Conservation (phyloP, 2,888 invertebrate genomes). For the Steinernema hermaphroditum region DNA sequence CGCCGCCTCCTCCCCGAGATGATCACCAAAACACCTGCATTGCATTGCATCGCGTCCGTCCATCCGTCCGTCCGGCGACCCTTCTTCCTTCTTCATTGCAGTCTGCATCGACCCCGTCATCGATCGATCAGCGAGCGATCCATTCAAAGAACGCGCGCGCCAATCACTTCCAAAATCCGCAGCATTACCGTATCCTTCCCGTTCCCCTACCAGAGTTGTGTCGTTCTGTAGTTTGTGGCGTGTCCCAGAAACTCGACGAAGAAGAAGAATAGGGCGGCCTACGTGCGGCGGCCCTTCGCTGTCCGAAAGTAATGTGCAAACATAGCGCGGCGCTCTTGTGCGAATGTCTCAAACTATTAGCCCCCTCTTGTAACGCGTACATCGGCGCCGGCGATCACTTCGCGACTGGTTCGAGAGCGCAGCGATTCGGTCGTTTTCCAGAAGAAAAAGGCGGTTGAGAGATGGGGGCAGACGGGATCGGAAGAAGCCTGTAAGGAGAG, state of each 20-base stretch:
- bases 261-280: neutral
- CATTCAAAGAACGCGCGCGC: constrained; percentile 7
- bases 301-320: constrained; percentile 28
- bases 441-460: neutral
- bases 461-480: neutral
- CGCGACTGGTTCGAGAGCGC: neutral
- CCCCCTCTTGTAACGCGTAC: neutral
- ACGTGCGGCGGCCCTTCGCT: neutral
- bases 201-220: too few species aligned
- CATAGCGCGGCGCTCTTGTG: neutral
- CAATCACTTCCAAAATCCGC: neutral
- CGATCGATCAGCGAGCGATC: neutral
- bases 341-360: constrained; percentile 26
- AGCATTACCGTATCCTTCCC: too few species aligned
- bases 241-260: too few species aligned
- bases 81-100: neutral
- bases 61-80: neutral
- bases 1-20: neutral
- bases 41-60: neutral
- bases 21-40: neutral
- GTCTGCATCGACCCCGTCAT: neutral
- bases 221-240: too few species aligned
- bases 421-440: neutral
- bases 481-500: neutral
- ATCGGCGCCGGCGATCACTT: neutral